These are phyloP conservation scores for Drosophila sp. DNA, from an alignment of 1,140 invertebrate genomes.

Conservation along the genomic window DNA sequence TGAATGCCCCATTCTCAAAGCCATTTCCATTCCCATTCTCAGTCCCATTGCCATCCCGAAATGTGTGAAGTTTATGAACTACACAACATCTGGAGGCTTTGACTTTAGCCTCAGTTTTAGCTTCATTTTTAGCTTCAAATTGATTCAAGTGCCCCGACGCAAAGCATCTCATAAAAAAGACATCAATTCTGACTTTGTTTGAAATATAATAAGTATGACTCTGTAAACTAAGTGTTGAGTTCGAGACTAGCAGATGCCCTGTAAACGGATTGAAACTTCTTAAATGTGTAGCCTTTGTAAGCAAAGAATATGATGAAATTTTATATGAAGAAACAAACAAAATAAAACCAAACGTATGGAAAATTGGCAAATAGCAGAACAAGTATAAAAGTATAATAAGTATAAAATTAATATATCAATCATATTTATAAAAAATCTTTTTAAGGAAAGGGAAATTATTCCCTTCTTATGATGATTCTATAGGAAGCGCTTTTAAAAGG, in stretches of 20 bases:
- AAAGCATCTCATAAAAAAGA: constrained; percentile 76
- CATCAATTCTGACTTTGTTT: constrained; percentile 78
- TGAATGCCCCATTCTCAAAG: constrained; percentile 15
- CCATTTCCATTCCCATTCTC: neutral
- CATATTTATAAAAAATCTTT: too few relatives aligned
- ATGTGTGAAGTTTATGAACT: constrained; percentile 81
- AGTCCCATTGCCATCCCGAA: constrained; percentile 37
- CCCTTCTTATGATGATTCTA: too few relatives aligned
- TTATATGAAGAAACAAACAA: too few relatives aligned
- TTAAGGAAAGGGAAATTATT: too few relatives aligned
- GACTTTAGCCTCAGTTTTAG: neutral
- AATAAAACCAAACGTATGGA: too few relatives aligned
- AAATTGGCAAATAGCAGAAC: too few relatives aligned
- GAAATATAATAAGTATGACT: constrained; percentile 51
- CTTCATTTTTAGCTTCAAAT: constrained; percentile 34
- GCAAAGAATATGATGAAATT: too few relatives aligned
- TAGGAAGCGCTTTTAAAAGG: too few relatives aligned
- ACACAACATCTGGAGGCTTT: constrained; percentile 56
- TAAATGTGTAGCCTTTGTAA: too few relatives aligned
- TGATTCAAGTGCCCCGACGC: constrained; percentile 72
- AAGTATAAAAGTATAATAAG: too few relatives aligned
- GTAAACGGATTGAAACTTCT: neutral
- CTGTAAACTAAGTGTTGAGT: neutral
- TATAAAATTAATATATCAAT: too few relatives aligned
- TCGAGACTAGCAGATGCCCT: constrained; percentile 16